Base-by-base conservation (phyloP, 2,888 invertebrate genomes). In the Ferdinandea cuprea region DNA sequence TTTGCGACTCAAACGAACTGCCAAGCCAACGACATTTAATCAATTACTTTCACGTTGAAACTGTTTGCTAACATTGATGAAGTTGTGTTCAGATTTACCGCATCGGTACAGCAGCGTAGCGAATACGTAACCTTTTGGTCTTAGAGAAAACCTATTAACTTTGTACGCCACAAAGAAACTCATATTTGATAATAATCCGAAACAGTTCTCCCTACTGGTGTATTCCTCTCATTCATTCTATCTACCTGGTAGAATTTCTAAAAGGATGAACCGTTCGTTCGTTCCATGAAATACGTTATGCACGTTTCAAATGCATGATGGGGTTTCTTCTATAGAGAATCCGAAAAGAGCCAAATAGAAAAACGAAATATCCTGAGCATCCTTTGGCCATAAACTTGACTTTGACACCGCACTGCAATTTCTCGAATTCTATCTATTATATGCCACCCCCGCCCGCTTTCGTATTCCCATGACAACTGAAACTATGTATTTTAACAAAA, bases 321-420 rank as follows among this genome's bases (percentile, higher is more conserved):
- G 37, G 40, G 71, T 59, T 59, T 30, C 28, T 59, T 30, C 28
- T 11, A 44, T 48, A 11, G 35, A 25, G 15, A 48, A 13, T 15
- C 7, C 25, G 25, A 17, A 30, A 58, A 58, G 2, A 40, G 6
- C 30, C 35, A 48, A 30, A 21, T 21, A 46, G 30, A 44, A 15
- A 25, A 52, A 21, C 35, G 17, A 37, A 65, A 48, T 40, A 54
- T 63, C 44, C 63, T 63, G 21, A n/a, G 21, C 25, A 52, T 72
- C 44, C 71, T 54, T 63, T 54, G 28, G 63, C 37, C 44, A 46
- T 65, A 73, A 73, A 73, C 63, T 73, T 73, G 63, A 63, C 73
- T 65, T 65, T 46, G 65, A 48, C 56, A 72, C 19, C 37, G 30
- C 19, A 56, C 46, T 73, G 73, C 56, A 66, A 59, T 52, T 58